Conservation (phyloP, 2,888 invertebrate genomes). For the Drosophila greeni region DNA sequence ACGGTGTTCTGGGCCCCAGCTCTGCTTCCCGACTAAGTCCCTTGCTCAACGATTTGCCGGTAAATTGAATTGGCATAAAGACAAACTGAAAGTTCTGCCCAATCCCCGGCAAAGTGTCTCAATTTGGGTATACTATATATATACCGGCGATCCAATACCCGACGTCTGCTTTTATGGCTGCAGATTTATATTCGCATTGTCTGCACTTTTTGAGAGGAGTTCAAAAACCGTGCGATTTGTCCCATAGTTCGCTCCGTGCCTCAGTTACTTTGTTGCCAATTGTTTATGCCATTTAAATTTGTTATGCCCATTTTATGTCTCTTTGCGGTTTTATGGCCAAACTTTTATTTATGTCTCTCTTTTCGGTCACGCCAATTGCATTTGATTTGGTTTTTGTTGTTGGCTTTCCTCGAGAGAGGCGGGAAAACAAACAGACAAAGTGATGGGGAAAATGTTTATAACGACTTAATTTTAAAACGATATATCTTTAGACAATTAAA, state of each 20-base stretch:
- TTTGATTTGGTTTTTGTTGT: conserved; percentile 22
- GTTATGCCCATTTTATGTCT: conserved; percentile 52
- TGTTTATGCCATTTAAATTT: conserved; percentile 49
- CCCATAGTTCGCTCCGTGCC: conserved; percentile 1
- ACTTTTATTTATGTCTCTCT: conserved; percentile 53
- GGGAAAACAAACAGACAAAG: not conserved
- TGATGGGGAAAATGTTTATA: conserved; percentile 2
- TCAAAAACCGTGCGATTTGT: conserved; percentile 41
- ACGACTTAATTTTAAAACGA: conserved; percentile 5
- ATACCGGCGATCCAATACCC: conserved; percentile 12
- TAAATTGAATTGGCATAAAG: conserved; percentile 50
- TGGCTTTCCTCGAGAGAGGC: conserved; percentile 7
- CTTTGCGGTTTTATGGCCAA: conserved; percentile 48
- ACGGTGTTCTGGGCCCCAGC: conserved; percentile 13
- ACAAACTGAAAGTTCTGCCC: conserved; percentile 34
- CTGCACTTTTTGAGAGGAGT: conserved; percentile 14
- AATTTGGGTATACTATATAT: conserved; percentile 26
- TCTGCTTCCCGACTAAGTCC: not conserved
- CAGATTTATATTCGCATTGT: conserved; percentile 23
- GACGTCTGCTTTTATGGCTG: conserved; percentile 34
- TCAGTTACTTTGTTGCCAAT: conserved; percentile 47
- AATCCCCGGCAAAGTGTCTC: conserved; percentile 34
- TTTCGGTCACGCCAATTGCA: conserved; percentile 30
- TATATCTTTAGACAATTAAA: not conserved
- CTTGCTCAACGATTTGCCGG: conserved; percentile 30